Percentiles rank a stretch among this genome's conserved stretches.
These are phyloP conservation scores for Ricordea florida DNA, from an alignment of 92 coral and sea anemone genomes.

Conservation along the genomic window DNA sequence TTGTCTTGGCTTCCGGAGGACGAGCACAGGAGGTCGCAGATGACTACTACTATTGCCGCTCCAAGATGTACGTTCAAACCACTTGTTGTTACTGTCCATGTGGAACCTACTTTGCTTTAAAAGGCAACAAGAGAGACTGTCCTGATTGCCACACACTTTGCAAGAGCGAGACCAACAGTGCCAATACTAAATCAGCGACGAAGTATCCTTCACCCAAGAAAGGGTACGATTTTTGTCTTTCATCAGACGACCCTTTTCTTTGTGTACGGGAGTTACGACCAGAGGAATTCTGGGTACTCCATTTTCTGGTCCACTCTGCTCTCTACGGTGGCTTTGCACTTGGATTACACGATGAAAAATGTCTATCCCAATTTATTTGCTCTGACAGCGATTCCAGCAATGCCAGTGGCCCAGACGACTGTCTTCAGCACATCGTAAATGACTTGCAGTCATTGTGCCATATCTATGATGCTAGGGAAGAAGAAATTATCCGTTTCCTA, in stretches of 20 bases:
- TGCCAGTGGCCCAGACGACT: neutral
- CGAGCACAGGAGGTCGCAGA: neutral
- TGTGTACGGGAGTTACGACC: slow-evolving; percentile 63
- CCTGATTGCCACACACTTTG: slow-evolving; percentile 37
- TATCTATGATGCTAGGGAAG: slow-evolving; percentile 68
- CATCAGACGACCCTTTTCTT: slow-evolving; percentile 12
- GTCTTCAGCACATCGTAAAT: slow-evolving; percentile 63
- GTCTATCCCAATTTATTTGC: slow-evolving; percentile 36
- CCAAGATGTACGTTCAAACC: neutral
- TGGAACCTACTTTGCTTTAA: slow-evolving; percentile 24
- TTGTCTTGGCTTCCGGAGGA: slow-evolving; percentile 35
- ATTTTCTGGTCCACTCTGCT: slow-evolving; percentile 79
- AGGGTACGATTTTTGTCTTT: slow-evolving; percentile 33
- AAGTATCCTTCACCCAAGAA: neutral
- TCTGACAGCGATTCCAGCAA: neutral
- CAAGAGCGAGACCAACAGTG: neutral
- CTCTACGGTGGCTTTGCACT: slow-evolving; percentile 78
- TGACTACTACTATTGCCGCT: slow-evolving; percentile 5
- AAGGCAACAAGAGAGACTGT: slow-evolving; percentile 4
- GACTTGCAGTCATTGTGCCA: slow-evolving; percentile 62
- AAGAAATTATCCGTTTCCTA: slow-evolving; percentile 59
- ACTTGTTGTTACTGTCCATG: slow-evolving; percentile 38
- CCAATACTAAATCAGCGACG: neutral
- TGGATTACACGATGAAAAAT: slow-evolving; percentile 40
- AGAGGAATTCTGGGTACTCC: slow-evolving; percentile 79